Percentiles rank a stretch among this genome's conserved stretches.
These are phyloP conservation scores for Chrysocyon brachyurus DNA, from an alignment of 2,797 vertebrate genomes.

Conservation along the genomic window DNA sequence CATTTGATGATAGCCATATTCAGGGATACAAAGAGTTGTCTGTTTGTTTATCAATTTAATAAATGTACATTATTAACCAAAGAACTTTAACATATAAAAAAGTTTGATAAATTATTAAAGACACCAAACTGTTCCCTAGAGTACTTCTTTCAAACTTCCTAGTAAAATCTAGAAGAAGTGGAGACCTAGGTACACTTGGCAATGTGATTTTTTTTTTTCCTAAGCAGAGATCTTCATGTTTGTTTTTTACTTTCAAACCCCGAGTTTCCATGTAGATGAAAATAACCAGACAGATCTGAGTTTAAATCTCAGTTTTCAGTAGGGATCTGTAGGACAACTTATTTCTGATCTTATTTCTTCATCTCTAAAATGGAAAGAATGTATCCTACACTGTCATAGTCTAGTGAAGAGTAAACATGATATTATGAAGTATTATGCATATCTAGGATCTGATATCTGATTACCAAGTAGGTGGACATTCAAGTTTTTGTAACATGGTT, in stretches of 20 bases:
- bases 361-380: not conserved
- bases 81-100: not conserved
- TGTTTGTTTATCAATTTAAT: not conserved
- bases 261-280: not conserved
- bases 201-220: not conserved
- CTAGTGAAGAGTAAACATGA: not conserved
- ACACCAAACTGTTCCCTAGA: fast-evolving
- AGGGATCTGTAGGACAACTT: not conserved
- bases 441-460: not conserved
- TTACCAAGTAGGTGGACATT: not conserved
- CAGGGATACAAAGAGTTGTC: not conserved
- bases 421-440: not conserved
- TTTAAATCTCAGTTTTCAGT: not conserved
- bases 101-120: not conserved
- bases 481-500: not conserved
- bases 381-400: not conserved
- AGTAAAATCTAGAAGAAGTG: not conserved
- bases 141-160: not conserved
- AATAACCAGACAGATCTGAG: not conserved
- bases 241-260: not conserved
- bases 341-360: not conserved
- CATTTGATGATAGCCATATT: not conserved
- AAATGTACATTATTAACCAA: not conserved
- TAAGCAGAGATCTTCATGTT: not conserved
- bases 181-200: not conserved